phyloP scores from a whole-genome alignment of 2,888 invertebrate species.

The Gastrophysa polygoni region DNA sequence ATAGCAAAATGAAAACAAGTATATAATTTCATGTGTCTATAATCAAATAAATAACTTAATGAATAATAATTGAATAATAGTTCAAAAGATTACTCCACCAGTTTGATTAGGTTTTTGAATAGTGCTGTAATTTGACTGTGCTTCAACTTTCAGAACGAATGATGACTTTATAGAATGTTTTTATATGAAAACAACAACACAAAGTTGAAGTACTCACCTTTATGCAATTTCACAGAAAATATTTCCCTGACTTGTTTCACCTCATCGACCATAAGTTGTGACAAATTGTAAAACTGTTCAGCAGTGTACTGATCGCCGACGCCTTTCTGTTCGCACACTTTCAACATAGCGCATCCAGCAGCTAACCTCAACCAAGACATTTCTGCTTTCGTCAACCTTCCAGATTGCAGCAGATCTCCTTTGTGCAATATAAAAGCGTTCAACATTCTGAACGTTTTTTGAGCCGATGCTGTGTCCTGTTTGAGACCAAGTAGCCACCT shows the following conservation, averaged over 20 bases:
- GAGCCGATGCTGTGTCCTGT: conserved; percentile 84
- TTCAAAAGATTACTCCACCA: no score
- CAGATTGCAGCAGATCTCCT: conserved; percentile 69
- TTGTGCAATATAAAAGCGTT: conserved; percentile 93
- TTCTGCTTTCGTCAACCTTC: conserved; percentile 80
- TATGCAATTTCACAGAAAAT: conserved; percentile 91
- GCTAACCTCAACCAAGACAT: conserved; percentile 92
- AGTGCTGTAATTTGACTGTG: no score
- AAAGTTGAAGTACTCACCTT: no score
- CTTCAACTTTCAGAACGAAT: no score
- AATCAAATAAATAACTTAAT: no score
- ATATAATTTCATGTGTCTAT: no score
- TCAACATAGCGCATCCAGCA: conserved; percentile 95
- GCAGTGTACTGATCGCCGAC: conserved; percentile 94
- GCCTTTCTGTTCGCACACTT: conserved; percentile 95
- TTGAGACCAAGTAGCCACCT: conserved; percentile 93
- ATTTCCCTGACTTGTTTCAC: conserved; percentile 76
- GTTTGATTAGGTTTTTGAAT: no score
- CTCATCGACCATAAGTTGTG: conserved; percentile 86
- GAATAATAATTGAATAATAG: no score
- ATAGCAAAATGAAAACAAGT: no score
- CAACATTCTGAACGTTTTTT: conserved; percentile 93
- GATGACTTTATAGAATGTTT: no score
- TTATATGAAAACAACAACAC: no score
- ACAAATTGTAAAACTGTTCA: conserved; percentile 93